Base-by-base conservation (phyloP, 2,797 vertebrate species). In the Poecile montanus region DNA sequence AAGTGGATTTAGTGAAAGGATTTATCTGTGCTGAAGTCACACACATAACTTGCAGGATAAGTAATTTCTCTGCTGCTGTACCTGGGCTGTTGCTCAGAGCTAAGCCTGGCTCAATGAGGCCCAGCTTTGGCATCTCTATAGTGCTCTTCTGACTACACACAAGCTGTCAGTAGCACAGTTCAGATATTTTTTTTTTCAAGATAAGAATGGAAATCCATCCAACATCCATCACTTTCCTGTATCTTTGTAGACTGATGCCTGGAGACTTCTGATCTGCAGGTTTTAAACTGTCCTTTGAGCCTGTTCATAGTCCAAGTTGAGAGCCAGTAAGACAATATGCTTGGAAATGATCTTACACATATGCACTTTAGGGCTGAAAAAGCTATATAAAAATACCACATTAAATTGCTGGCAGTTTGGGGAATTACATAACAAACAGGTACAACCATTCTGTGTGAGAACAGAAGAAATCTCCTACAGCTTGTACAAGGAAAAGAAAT, bases 271-370 rank as follows among this genome's bases (percentile, higher is more conserved):
- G n/a, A 30, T 62, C 56, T 73, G 30, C n/a, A 60, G 13, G 7
- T 66, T 82, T 85, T 58, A 83, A 85, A 82, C 13, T 77, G 30
- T 32, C 16, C 57, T 92, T 67, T 67, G 45, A 85, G n/a, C 26
- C 44, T 58, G 13, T 48, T 57, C 26, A 17, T 42, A 45, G 36
- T 4, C 20, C 6, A 2, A 40, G 29, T 16, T 61, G 48, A 47
- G 13, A 89, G 19, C 21, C 18, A 45, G 53, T 16, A 47, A 80
- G 30, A 58, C 0, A 0, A 44, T 22, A 22, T 36, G 13, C 32
- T 73, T 91, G 57, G 60, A 79, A 73, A 88, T 38, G 4, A 27
- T 74, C 48, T 83, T 74, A 32, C 18, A 10, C 0, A 2, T 13
- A 48, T 0, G 0, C 25, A 9, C 11, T 56, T 74, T 20, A 50